Evolutionary conservation across 2,888 invertebrate genomes (phyloP), one percentile per base, ranked within the genome.

Genomic region (Penaeus monodon): DNA sequence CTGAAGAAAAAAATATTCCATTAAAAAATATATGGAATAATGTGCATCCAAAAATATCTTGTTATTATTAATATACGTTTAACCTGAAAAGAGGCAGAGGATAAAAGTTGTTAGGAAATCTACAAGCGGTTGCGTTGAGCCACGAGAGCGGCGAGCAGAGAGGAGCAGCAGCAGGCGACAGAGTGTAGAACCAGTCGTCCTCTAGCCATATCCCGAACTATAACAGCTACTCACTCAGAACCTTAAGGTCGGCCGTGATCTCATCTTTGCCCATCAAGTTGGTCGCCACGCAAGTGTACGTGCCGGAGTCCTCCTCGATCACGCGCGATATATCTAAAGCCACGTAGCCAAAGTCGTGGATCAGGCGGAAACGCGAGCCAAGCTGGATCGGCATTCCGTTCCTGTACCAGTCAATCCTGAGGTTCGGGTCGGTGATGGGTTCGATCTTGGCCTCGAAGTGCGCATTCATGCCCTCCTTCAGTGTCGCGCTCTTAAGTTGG

Each of bases 341-440:
- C 38, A 99, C 99, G 92, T 98, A 99, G 70, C 99, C 99, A 93
- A 99, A 99, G 93, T 99, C 99, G 92, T 98, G 98, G 92, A 98
- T 97, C 88, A 98, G 98, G 91, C 98, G 95, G 94, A 98, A 99
- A 91, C 76, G 90, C 92, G 91, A 91, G 94, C 95, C 98, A 92
- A 98, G 95, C 29, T 96, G 97, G 83, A 99, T 95, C 49, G 98
- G 98, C 91, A 96, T 95, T 74, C 98, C 98, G 92, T 99, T 97
- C 92, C 97, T 98, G 92, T 95, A 98, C 99, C 99, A 99, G 93
- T 98, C 98, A 7, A 99, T 97, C 93, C 97, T 97, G 91, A 99
- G 94, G 91, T 98, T 98, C 0, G 99, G 95, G 93, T 99, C 99
- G 12, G 98, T 98, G 17, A 99, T 97, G 65, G 99, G 99, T 92